phyloP scores from a whole-genome alignment of 2,113 vertebrate genomes.

The Tetrao urogallus region DNA sequence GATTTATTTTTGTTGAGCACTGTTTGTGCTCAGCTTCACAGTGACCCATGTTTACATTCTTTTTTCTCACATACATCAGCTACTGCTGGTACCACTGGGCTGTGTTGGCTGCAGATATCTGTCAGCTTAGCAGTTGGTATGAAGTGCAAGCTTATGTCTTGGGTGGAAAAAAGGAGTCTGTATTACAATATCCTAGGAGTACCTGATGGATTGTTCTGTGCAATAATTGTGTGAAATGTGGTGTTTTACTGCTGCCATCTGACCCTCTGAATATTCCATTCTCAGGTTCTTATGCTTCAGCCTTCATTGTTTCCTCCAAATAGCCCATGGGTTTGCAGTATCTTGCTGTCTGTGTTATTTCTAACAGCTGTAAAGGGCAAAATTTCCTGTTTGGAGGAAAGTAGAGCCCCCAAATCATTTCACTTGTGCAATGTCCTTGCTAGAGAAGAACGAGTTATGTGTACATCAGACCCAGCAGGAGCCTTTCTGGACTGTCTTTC shows the following conservation, averaged over 20 bases:
- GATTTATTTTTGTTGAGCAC: background rate
- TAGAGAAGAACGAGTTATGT: slow-evolving; percentile 43
- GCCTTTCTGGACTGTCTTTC: background rate
- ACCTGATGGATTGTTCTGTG: background rate
- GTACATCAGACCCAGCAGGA: background rate
- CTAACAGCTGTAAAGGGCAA: background rate
- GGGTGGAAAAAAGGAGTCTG: background rate
- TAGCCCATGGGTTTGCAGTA: background rate
- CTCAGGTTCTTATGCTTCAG: background rate
- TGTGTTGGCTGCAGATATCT: background rate
- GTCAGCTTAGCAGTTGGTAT: background rate
- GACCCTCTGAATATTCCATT: background rate
- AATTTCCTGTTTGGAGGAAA: background rate
- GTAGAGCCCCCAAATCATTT: background rate
- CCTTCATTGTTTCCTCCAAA: background rate
- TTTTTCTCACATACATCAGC: background rate
- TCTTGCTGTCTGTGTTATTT: background rate
- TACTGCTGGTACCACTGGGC: background rate
- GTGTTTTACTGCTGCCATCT: background rate
- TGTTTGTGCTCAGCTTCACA: background rate
- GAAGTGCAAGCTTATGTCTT: background rate
- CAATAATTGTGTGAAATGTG: background rate
- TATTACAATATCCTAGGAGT: background rate
- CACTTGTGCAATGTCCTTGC: background rate
- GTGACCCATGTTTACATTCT: background rate